Evolutionary conservation across 1,140 invertebrate species (phyloP), one percentile per base, ranked within the genome.

Genomic region (Drosophila pachea): DNA sequence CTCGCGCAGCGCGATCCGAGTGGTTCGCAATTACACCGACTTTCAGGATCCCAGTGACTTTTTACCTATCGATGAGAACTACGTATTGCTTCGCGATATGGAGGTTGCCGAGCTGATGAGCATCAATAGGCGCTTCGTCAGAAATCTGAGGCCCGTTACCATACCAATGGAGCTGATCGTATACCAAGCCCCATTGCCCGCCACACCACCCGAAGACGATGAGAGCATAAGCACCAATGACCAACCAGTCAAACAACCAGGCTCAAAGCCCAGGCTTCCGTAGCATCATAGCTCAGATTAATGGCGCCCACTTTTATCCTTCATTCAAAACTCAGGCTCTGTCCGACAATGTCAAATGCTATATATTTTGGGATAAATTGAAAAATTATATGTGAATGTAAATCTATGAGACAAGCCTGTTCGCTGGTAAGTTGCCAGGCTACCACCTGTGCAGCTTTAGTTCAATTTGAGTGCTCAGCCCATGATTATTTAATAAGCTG

Each of bases 401-500:
- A 2, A 1, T 22, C 22, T 22, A 1, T 22, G 22, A 22, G 22
- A 3, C 22, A 3, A 22, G 1, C 22, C 22, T 3, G 22, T 22
- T 1, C 22, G 1, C 12, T 35, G 22, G 29, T 47, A 36, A 38
- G 50, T 48, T 45, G 6, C 11, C 38, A 8, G 7, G 33, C 6
- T 33, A 36, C 29, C 32, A 36, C 29, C 32, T 5, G 22, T 1
- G 11, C 12, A 59, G 58, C 47, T 50, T 48, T 66, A 58, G 42
- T 56, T 52, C 49, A 63, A 68, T 72, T 59, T 59, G 35, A 72
- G 68, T 64, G 58, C 54, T 72, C 7, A 55, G 73, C 60, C 61
- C 54, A 86, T 86, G 71, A 84, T 86, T 84, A 84, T 81, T 81
- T 81, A 86, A 81, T 84, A 84, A 84, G 79, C 76, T 73, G 76